Evolutionary conservation across 2,113 vertebrate species (phyloP).

Genomic region (Formicarius rufipectus): DNA sequence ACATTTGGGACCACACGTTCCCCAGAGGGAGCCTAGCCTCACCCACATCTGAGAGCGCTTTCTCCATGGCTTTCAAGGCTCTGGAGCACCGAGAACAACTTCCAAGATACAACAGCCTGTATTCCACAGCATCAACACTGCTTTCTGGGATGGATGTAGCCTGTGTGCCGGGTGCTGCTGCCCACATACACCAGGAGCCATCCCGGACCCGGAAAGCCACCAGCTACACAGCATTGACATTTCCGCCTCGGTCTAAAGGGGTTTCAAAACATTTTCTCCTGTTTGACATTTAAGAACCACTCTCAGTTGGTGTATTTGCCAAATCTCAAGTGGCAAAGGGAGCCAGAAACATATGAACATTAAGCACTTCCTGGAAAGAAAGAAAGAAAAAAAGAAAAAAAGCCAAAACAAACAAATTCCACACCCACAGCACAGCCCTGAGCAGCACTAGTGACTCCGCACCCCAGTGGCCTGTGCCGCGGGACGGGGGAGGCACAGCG

Average conservation of each 20-base stretch:
- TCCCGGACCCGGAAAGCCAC: neutral
- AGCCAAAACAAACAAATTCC: slow-evolving; percentile 21
- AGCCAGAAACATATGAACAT: slow-evolving; percentile 24
- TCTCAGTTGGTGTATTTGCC: neutral
- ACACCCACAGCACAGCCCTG: neutral
- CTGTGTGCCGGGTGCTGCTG: neutral
- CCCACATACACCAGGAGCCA: neutral
- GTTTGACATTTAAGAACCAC: neutral
- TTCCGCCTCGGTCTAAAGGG: neutral
- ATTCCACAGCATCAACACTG: neutral
- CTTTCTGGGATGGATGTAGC: neutral
- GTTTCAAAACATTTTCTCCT: neutral
- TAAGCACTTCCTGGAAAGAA: slow-evolving; percentile 32
- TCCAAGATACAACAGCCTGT: neutral
- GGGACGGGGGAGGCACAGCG: fast-evolving
- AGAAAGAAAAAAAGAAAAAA: neutral
- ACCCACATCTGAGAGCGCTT: neutral
- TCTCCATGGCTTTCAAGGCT: neutral
- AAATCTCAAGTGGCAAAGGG: slow-evolving; percentile 29
- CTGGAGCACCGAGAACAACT: neutral
- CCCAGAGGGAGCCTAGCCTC: neutral
- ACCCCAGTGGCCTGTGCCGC: neutral
- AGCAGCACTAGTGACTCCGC: neutral
- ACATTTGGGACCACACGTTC: fast-evolving
- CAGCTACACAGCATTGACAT: neutral